phyloP scores from a whole-genome alignment of 2,888 invertebrate genomes.

The Scelioninae gen. 2 region DNA sequence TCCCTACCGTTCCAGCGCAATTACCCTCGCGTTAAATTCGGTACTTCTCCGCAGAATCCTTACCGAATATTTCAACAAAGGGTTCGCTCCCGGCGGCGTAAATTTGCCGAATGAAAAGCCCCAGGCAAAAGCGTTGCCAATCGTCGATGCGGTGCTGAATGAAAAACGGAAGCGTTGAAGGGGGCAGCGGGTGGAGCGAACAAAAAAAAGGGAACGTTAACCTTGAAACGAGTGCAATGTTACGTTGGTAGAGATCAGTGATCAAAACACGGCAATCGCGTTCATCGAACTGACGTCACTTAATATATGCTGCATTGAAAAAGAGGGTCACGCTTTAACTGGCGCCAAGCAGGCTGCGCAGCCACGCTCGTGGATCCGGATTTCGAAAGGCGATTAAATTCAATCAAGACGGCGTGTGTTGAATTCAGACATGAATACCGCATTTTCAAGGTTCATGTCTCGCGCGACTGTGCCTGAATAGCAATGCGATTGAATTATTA shows the following conservation, averaged over 20 bases:
- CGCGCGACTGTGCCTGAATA: constrained; percentile 44
- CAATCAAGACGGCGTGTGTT: constrained; percentile 48
- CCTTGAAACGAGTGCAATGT: constrained; percentile 53
- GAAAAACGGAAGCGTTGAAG: constrained; percentile 12
- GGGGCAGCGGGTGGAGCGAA: background rate
- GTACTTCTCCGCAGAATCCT: too few relatives aligned
- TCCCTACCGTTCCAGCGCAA: too few relatives aligned
- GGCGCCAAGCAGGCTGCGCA: constrained; percentile 59
- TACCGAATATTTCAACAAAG: too few relatives aligned
- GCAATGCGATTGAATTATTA: constrained; percentile 56
- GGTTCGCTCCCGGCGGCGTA: too few relatives aligned
- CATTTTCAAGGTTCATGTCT: constrained; percentile 54
- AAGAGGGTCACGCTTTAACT: constrained; percentile 55
- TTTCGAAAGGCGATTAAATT: constrained; percentile 61
- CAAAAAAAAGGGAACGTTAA: constrained; percentile 32
- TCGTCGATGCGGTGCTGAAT: background rate
- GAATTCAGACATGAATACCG: constrained; percentile 49
- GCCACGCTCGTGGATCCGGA: constrained; percentile 57
- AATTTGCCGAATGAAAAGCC: constrained; percentile 8
- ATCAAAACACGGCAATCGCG: constrained; percentile 56
- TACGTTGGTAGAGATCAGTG: constrained; percentile 51
- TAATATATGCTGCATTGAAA: constrained; percentile 58
- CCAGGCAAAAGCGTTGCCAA: background rate
- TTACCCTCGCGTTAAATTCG: too few relatives aligned
- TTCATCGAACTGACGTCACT: constrained; percentile 58